Base-by-base conservation (phyloP, 2,888 invertebrate genomes). In the Pelosia muscerda region DNA sequence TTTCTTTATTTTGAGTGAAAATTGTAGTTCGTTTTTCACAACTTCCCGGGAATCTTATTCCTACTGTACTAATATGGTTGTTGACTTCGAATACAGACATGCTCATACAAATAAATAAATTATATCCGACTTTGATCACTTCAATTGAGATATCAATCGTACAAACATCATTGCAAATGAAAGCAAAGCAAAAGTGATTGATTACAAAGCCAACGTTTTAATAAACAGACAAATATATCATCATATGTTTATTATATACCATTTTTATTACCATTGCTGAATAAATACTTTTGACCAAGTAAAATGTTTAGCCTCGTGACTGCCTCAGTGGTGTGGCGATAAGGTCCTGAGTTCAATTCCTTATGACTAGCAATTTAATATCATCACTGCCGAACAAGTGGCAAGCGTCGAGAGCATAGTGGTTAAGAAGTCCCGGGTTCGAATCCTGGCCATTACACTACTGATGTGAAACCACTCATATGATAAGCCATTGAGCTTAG, bases 151-250 rank as follows among this genome's bases (percentile, higher is more conserved):
- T 38, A 23, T 9, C 23, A 59, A 38, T 59, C 58, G 15, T 34
- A 34, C 22, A 34, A 59, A 59, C 23, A 28, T 59, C 23, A 34
- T 28, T 59, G 34, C 11, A 38, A 25, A 23, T 38, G 23, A 38
- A 59, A 49, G 23, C 13, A 26, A 61, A 61, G 26, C 42, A 26
- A n/a, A 42, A 53, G 10, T 60, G 25, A 61, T 31, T 25, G 61
- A 49, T 61, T 23, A 38, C 4, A 61, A n/a, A 25, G 15, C 61
- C 49, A 26, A 15, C 34, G 58, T 22, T 22, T 57, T 42, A 56
- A 38, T 28, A 42, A 25, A 42, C 38, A 57, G 25, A 57, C 63
- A 42, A 38, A 49, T 49, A n/a, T 49, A 49, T n/a, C n/a, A 49
- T 49, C 49, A n/a, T n/a, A n/a, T n/a, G 49, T 49, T 49, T 49